Conservation (phyloP, 1,140 invertebrate species). For the Drosophila sulfurigaster region DNA sequence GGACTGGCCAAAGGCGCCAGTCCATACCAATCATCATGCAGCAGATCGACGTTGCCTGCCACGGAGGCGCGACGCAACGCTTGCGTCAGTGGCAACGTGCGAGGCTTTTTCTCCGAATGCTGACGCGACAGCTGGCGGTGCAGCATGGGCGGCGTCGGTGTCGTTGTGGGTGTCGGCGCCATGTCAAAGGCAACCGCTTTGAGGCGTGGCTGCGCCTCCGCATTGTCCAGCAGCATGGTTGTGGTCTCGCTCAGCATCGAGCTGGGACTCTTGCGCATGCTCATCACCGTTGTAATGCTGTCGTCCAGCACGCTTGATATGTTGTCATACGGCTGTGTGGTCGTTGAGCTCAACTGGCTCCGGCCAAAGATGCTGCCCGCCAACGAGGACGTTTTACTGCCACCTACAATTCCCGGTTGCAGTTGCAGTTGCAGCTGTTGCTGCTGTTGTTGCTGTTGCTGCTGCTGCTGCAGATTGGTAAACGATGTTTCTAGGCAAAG, state of each 20-base stretch:
- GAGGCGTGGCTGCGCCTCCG: slow-evolving; percentile 43
- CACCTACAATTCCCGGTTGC: slow-evolving; percentile 2
- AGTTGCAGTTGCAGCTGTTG: background rate
- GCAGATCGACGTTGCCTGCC: slow-evolving; percentile 84
- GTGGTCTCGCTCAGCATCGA: slow-evolving; percentile 69
- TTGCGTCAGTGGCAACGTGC: slow-evolving; percentile 54
- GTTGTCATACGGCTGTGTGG: slow-evolving; percentile 76
- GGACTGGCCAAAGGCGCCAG: slow-evolving; percentile 93
- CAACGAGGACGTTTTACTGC: slow-evolving; percentile 85
- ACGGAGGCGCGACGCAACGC: slow-evolving; percentile 76
- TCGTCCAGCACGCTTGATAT: slow-evolving; percentile 77
- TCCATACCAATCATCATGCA: slow-evolving; percentile 88
- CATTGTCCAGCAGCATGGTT: slow-evolving; percentile 59
- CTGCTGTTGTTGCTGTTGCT: slow-evolving; percentile 62
- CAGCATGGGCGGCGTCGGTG: background rate
- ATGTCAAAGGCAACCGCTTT: slow-evolving; percentile 80
- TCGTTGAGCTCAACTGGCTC: slow-evolving; percentile 71
- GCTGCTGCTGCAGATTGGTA: slow-evolving; percentile 85
- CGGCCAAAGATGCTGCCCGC: slow-evolving; percentile 84
- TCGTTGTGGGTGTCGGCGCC: slow-evolving; percentile 43
- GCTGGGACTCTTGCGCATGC: slow-evolving; percentile 70
- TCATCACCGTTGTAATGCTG: slow-evolving; percentile 72
- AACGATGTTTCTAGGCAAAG: slow-evolving; percentile 92
- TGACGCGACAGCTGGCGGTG: slow-evolving; percentile 54
- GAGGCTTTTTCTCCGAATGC: slow-evolving; percentile 71